These are phyloP conservation scores for Taenioides sp. DNA, from an alignment of 2,797 vertebrate species.

Conservation along the genomic window DNA sequence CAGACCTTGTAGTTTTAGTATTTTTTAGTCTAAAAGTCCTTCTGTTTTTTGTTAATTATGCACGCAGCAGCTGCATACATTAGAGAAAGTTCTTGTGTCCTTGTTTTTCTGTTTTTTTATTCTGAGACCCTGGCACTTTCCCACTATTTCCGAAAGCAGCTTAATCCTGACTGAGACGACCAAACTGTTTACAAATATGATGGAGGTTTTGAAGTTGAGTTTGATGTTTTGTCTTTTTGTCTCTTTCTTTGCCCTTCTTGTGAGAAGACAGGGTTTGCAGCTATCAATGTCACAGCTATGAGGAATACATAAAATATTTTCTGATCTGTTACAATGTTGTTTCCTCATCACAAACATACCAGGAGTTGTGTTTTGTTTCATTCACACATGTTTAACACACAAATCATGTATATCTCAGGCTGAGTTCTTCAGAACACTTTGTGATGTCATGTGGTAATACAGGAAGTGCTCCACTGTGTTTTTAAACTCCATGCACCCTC, in stretches of 20 bases:
- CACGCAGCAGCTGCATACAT: neutral
- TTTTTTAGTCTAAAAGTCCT: neutral
- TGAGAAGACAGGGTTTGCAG: neutral
- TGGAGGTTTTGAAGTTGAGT: neutral
- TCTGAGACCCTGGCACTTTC: neutral
- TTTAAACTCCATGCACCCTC: too few species aligned
- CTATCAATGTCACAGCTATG: neutral
- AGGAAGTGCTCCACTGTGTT: too few species aligned
- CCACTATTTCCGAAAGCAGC: neutral
- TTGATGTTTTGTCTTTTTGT: neutral
- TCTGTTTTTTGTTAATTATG: conserved; percentile 1
- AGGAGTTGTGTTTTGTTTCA: too few species aligned
- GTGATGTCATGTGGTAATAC: too few species aligned
- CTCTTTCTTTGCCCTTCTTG: neutral
- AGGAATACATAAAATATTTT: too few species aligned
- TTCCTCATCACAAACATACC: too few species aligned
- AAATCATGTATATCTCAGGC: too few species aligned
- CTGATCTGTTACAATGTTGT: too few species aligned
- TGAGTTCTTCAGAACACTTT: too few species aligned
- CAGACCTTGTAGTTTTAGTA: neutral
- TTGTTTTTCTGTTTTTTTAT: conserved; percentile 1
- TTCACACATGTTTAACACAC: too few species aligned
- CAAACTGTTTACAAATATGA: conserved; percentile 2
- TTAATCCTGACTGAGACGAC: neutral
- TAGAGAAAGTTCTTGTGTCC: neutral